Conservation (phyloP, 2,888 invertebrate species). For the Drosophila vallismaia region DNA sequence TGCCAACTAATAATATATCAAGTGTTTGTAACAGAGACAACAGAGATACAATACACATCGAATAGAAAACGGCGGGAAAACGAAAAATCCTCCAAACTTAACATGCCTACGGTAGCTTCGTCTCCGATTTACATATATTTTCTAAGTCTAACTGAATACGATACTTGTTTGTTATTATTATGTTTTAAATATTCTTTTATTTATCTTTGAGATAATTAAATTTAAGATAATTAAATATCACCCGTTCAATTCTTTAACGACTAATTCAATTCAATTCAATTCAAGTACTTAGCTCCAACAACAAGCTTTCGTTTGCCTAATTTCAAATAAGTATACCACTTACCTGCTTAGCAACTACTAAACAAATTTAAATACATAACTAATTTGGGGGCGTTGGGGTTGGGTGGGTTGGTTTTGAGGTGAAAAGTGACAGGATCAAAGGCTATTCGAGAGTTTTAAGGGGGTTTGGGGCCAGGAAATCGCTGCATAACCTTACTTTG, state of each 20-base stretch:
- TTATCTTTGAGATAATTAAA: conserved; percentile 39
- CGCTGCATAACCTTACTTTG: conserved; percentile 26
- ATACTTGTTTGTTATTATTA: conserved; percentile 14
- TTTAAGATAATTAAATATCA: conserved; percentile 67
- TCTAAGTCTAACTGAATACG: conserved; percentile 21
- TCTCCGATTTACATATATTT: conserved; percentile 7
- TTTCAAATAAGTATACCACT: conserved; percentile 50
- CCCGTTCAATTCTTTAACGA: conserved; percentile 64
- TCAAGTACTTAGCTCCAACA: conserved; percentile 23
- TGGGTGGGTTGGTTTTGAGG: background rate
- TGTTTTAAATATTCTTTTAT: conserved; percentile 16
- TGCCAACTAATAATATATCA: conserved; percentile 74
- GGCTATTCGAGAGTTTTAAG: conserved; percentile 9
- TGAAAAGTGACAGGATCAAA: background rate
- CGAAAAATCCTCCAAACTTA: conserved; percentile 30
- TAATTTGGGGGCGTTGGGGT: conserved; percentile 27
- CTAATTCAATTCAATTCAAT: conserved; percentile 66
- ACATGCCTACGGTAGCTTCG: conserved; percentile 21
- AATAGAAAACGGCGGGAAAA: conserved; percentile 18
- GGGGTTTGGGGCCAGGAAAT: conserved; percentile 27
- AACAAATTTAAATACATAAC: conserved; percentile 44
- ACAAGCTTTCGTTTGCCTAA: conserved; percentile 24
- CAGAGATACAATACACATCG: conserved; percentile 49
- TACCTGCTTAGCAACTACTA: conserved; percentile 64
- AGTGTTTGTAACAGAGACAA: conserved; percentile 51